These are phyloP conservation scores for Halocynthia aurantium DNA, from an alignment of 23 tunicate species.

Conservation along the genomic window DNA sequence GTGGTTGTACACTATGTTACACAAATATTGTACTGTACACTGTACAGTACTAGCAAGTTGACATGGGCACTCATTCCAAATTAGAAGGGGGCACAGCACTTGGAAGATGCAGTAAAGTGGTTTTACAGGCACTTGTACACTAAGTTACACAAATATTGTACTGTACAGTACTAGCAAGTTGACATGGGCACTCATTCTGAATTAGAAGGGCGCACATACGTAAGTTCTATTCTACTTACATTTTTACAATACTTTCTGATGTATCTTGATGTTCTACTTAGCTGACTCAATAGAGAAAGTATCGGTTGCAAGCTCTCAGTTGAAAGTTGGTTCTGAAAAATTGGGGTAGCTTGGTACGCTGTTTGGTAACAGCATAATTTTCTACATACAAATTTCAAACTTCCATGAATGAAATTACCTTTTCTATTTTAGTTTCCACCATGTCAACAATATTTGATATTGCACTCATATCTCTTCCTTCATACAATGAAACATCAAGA, in stretches of 20 bases:
- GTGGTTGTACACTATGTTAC: no score
- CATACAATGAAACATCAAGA: background rate
- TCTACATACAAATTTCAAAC: no score
- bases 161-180: background rate
- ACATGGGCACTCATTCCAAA: no score
- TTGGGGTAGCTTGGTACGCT: no score
- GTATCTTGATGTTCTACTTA: constrained; percentile 49
- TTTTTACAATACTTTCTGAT: constrained; percentile 55
- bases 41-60: no score
- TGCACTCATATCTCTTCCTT: constrained; percentile 16
- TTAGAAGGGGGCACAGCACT: no score
- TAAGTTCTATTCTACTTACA: constrained; percentile 3
- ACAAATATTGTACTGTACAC: no score
- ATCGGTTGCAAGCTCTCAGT: constrained; percentile 65
- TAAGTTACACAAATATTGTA: background rate
- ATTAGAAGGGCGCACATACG: background rate
- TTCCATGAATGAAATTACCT: no score
- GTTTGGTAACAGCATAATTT: no score
- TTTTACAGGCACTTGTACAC: no score
- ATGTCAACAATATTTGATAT: background rate
- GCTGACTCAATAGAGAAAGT: constrained; percentile 58
- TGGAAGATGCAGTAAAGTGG: no score
- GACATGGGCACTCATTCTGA: background rate
- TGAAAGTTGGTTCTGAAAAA: constrained; percentile 9
- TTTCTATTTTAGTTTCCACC: background rate